A percentile compares a stretch with the other conserved stretches of the same genome.
phyloP scores from a whole-genome alignment of 2,113 vertebrate genomes.

The Takifugu bimaculatus region DNA sequence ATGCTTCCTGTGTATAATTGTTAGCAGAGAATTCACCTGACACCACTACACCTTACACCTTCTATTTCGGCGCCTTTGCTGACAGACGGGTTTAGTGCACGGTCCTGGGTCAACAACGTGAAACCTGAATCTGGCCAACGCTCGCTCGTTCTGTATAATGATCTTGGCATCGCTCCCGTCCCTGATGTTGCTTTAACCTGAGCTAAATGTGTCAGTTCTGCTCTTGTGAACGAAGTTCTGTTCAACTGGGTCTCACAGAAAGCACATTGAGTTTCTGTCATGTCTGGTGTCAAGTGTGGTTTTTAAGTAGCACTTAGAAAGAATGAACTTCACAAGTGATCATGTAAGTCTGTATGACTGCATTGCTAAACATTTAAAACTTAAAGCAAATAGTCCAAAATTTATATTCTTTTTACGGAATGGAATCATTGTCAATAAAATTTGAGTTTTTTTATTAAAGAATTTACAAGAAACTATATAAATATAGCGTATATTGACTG shows the following conservation, averaged over 20 bases:
- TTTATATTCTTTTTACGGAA: too few relatives aligned
- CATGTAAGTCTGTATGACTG: too few relatives aligned
- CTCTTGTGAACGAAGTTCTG: slow-evolving; percentile 59
- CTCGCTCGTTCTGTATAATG: slow-evolving; percentile 44
- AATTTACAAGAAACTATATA: too few relatives aligned
- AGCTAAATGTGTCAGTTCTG: slow-evolving; percentile 58
- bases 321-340: too few relatives aligned
- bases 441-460: too few relatives aligned
- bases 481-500: too few relatives aligned
- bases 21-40: too few relatives aligned
- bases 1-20: too few relatives aligned
- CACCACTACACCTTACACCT: slow-evolving; percentile 14
- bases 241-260: slow-evolving; percentile 28
- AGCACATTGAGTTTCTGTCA: slow-evolving; percentile 28
- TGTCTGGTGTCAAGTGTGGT: slow-evolving; percentile 48
- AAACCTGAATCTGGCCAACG: slow-evolving; percentile 43
- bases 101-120: slow-evolving; percentile 45
- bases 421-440: too few relatives aligned
- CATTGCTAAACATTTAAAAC: too few relatives aligned
- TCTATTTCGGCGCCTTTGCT: slow-evolving; percentile 27
- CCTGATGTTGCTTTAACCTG: slow-evolving; percentile 72
- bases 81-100: slow-evolving; percentile 57
- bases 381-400: too few relatives aligned
- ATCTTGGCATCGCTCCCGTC: slow-evolving; percentile 53
- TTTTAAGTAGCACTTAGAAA: slow-evolving; percentile 29